phyloP scores from a whole-genome alignment of 2,888 invertebrate species.

The Mimumesa dahlbomi region DNA sequence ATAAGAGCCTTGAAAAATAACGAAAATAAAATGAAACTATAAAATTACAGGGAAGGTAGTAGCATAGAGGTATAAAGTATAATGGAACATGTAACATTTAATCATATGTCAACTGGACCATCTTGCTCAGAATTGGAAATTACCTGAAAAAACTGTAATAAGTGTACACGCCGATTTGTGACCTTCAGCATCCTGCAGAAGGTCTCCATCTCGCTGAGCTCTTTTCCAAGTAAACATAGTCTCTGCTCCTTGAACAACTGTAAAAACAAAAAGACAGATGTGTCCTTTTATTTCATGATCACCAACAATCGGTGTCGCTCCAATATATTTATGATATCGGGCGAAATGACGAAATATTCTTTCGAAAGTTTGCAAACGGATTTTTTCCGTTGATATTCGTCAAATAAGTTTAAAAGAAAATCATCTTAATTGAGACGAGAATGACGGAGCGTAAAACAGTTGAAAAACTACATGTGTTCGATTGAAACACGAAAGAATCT shows the following conservation, averaged over 20 bases:
- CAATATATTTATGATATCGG: too few relatives aligned
- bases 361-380: background rate
- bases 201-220: constrained; percentile 86
- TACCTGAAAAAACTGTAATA: constrained; percentile 89
- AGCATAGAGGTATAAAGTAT: too few relatives aligned
- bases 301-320: too few relatives aligned
- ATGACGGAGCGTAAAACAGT: too few relatives aligned
- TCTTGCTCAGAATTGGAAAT: background rate
- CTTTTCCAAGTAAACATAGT: constrained; percentile 85
- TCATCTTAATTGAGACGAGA: too few relatives aligned
- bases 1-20: constrained; percentile 81
- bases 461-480: background rate
- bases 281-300: too few relatives aligned
- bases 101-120: background rate
- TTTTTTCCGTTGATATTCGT: too few relatives aligned
- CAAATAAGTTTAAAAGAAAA: too few relatives aligned
- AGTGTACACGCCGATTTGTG: constrained; percentile 84
- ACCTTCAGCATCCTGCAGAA: constrained; percentile 87
- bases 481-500: background rate
- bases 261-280: constrained; percentile 71
- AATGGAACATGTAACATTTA: too few relatives aligned
- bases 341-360: too few relatives aligned
- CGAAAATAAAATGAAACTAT: constrained; percentile 4
- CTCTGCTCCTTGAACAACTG: constrained; percentile 88
- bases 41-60: background rate